Conservation (phyloP, 1,140 invertebrate species). For the Mylabris phalerata region DNA sequence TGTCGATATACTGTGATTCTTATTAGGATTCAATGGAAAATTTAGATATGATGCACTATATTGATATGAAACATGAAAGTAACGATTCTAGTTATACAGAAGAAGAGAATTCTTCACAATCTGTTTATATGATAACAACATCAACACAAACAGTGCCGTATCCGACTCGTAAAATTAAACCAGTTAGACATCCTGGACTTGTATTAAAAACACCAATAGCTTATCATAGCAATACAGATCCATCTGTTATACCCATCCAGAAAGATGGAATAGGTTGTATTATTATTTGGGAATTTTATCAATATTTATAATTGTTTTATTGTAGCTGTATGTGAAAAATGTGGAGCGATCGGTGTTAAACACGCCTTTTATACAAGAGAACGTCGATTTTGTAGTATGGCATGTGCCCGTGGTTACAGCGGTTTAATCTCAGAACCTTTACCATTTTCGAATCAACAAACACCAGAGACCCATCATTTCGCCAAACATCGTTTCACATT, state of each 20-base stretch:
- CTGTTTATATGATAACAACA: conserved; percentile 48
- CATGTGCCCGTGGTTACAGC: conserved; percentile 56
- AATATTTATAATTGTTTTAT: conserved; percentile 14
- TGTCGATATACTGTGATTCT: background rate
- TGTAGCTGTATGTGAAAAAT: conserved; percentile 80
- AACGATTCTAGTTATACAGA: conserved; percentile 40
- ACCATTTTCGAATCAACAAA: conserved; percentile 35
- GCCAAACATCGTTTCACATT: conserved; percentile 39
- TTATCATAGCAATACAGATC: conserved; percentile 70
- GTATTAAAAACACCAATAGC: conserved; percentile 73
- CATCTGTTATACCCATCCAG: conserved; percentile 70
- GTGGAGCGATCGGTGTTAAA: conserved; percentile 82
- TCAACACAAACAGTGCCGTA: conserved; percentile 50
- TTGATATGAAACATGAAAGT: conserved; percentile 39
- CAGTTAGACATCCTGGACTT: conserved; percentile 66
- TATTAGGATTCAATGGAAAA: conserved; percentile 36
- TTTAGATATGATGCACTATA: conserved; percentile 38
- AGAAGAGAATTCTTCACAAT: conserved; percentile 36
- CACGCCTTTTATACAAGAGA: conserved; percentile 85
- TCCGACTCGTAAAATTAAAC: conserved; percentile 61
- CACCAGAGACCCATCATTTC: conserved; percentile 39
- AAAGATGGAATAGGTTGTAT: conserved; percentile 75
- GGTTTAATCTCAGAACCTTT: conserved; percentile 38
- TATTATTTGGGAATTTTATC: conserved; percentile 11
- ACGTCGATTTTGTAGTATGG: conserved; percentile 69